A percentile compares a stretch with the other conserved stretches of the same genome.
Evolutionary conservation across 2,113 vertebrate species (phyloP).

Genomic region (Bagarius yarrelli): DNA sequence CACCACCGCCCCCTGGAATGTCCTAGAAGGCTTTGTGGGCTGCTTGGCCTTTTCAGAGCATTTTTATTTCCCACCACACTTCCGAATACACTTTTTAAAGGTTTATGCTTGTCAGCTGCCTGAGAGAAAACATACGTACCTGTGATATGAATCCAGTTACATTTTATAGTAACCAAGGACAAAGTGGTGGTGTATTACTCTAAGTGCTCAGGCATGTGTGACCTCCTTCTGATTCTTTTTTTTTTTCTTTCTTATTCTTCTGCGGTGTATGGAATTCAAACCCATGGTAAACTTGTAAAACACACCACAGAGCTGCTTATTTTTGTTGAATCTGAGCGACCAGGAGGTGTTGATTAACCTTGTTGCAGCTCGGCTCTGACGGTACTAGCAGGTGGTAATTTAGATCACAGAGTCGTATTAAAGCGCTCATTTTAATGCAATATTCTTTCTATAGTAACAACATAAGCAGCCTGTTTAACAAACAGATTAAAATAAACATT

Average conservation of each 20-base stretch:
- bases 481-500: neutral
- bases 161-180: neutral
- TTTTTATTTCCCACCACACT: neutral
- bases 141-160: conserved; percentile 17
- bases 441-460: neutral
- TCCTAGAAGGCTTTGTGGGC: conserved; percentile 16
- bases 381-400: neutral
- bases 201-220: neutral
- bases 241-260: neutral
- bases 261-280: neutral
- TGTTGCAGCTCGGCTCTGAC: neutral
- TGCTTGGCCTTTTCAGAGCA: conserved; percentile 30
- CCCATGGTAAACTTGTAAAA: neutral
- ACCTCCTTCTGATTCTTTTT: too few species aligned
- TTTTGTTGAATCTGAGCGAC: neutral
- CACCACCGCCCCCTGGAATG: conserved; percentile 18
- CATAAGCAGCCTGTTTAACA: neutral
- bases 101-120: conserved; percentile 10
- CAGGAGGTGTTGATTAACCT: neutral
- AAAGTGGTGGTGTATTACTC: neutral
- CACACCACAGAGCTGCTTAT: neutral
- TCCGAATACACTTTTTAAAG: conserved; percentile 3
- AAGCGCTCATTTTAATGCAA: neutral
- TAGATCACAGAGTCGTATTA: neutral
- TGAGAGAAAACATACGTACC: conserved; percentile 13